These are phyloP conservation scores for Diacarnus erythraeanus DNA, from an alignment of 37 sponge, comb jelly and placozoan species.

Conservation along the genomic window DNA sequence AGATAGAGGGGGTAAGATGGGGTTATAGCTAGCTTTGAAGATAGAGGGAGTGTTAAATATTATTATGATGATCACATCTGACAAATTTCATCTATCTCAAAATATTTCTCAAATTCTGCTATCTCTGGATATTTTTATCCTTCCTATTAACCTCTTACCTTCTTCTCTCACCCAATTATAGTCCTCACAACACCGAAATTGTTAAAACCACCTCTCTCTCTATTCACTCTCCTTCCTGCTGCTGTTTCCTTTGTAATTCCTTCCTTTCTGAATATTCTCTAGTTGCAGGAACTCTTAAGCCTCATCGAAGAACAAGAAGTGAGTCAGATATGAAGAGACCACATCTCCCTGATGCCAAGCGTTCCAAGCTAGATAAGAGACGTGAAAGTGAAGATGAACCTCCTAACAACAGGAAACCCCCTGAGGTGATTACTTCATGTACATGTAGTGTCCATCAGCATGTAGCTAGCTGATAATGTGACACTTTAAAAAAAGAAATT, in stretches of 20 bases:
- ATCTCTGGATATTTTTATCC: background rate
- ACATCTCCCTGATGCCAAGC: conserved; percentile 2
- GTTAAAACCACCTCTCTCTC: background rate
- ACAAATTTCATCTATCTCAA: no score
- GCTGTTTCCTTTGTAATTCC: no score
- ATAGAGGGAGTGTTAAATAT: conserved; percentile 18
- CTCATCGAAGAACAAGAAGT: conserved; percentile 42
- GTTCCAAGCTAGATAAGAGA: conserved; percentile 4
- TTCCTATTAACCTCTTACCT: background rate
- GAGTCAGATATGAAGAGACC: conserved; percentile 45
- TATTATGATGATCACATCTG: no score
- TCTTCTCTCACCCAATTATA: background rate
- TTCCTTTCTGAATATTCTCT: background rate
- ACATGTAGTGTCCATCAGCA: background rate
- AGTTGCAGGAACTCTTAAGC: conserved; percentile 17
- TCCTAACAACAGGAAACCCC: conserved; percentile 51
- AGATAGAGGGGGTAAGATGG: conserved; percentile 30
- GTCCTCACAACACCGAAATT: background rate
- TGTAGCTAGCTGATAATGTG: no score
- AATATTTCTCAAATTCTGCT: no score
- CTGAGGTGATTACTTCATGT: conserved; percentile 36
- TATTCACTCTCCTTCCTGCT: background rate
- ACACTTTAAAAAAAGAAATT: no score
- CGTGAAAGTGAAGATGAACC: conserved; percentile 21
- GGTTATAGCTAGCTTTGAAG: background rate